Conservation (phyloP, 2,113 vertebrate species). For the Perca schrenkii region DNA sequence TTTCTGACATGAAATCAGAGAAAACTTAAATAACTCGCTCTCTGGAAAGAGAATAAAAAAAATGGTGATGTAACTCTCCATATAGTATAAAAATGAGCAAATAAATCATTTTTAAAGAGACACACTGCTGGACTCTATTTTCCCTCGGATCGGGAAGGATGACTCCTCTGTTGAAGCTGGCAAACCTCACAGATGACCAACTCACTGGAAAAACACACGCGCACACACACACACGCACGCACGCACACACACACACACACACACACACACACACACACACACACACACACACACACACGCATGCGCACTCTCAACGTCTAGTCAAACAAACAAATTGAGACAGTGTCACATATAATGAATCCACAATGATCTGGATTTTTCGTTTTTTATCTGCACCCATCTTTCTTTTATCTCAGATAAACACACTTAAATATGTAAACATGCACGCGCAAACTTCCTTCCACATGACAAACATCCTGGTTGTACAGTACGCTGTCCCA, state of each 20-base stretch:
- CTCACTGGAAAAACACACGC: slow-evolving; percentile 29
- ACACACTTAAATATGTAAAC: not conserved
- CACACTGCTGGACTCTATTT: not conserved
- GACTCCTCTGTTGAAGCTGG: slow-evolving; percentile 59
- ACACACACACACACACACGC: not conserved
- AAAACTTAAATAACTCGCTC: not conserved
- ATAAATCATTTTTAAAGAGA: slow-evolving; percentile 22
- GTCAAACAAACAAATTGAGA: not conserved
- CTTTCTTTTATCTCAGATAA: not conserved
- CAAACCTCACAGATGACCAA: slow-evolving; percentile 45
- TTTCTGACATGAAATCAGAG: not conserved
- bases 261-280: not conserved
- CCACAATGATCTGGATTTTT: slow-evolving; percentile 3
- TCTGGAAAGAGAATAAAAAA: not conserved
- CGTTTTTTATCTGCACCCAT: not conserved
- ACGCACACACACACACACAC: not conserved
- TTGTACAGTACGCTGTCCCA: slow-evolving; percentile 26
- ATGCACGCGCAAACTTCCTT: not conserved
- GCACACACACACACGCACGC: not conserved
- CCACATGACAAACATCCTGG: slow-evolving; percentile 51
- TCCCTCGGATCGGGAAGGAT: slow-evolving; percentile 6
- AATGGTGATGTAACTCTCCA: not conserved
- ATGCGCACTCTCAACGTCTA: not conserved
- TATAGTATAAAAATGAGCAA: not conserved
- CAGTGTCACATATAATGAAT: slow-evolving; percentile 15